Percentiles rank a stretch among this genome's conserved stretches.
Evolutionary conservation across 2,888 invertebrate species (phyloP).

Genomic region (Dendrolimus houi): DNA sequence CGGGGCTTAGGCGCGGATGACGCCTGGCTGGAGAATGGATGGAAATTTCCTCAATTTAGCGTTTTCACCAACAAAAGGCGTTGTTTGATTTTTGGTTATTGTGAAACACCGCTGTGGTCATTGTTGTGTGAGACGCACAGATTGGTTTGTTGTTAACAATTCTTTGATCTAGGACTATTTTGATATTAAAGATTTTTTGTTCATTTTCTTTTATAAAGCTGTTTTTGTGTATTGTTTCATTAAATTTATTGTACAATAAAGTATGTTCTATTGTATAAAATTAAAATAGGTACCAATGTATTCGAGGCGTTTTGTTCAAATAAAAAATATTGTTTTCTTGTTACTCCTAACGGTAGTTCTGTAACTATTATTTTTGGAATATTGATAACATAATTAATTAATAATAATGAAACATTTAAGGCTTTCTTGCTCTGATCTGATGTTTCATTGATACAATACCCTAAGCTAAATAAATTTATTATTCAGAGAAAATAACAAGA

Average conservation of each 20-base stretch:
- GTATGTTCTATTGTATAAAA: too few species aligned
- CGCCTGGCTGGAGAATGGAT: slow-evolving; percentile 75
- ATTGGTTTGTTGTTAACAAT: neutral
- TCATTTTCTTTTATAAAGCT: neutral
- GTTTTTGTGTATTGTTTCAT: neutral
- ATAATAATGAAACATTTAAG: too few species aligned
- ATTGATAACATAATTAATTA: too few species aligned
- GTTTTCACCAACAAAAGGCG: slow-evolving; percentile 74
- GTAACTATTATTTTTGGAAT: too few species aligned
- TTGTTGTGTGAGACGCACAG: slow-evolving; percentile 13
- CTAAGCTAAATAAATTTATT: too few species aligned
- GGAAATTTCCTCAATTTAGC: slow-evolving; percentile 77
- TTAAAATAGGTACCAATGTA: too few species aligned
- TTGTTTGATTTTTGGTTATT: slow-evolving; percentile 75
- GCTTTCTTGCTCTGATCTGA: too few species aligned
- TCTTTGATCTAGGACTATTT: neutral
- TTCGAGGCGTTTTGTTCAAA: too few species aligned
- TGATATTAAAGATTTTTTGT: neutral
- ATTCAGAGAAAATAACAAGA: too few species aligned
- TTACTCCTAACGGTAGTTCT: too few species aligned
- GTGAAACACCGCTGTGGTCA: slow-evolving; percentile 52
- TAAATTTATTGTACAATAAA: neutral
- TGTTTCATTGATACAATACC: too few species aligned
- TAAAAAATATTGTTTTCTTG: too few species aligned
- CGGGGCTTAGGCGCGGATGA: slow-evolving; percentile 76